A percentile compares a stretch with the other conserved stretches of the same genome.
phyloP scores from a whole-genome alignment of 2,797 vertebrate genomes.

The Microctenopoma steveboyesi region DNA sequence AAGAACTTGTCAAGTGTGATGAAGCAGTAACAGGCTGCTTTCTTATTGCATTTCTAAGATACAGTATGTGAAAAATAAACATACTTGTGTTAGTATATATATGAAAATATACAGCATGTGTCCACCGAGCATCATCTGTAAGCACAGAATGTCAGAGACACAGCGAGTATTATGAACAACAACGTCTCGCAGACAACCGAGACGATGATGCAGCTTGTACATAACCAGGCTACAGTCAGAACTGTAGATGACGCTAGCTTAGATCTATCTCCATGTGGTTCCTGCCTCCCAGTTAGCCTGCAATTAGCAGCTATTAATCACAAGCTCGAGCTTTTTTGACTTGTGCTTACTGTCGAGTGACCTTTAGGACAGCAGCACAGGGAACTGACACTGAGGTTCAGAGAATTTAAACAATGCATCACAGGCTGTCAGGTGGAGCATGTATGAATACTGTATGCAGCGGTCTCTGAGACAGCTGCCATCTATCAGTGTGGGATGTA shows the following conservation, averaged over 20 bases:
- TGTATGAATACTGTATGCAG: not conserved
- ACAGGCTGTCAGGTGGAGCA: not conserved
- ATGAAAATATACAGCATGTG: too few relatives aligned
- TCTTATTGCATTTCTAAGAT: too few relatives aligned
- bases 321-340: not conserved
- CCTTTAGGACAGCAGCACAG: constrained; percentile 10
- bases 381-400: constrained; percentile 1
- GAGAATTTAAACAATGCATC: not conserved
- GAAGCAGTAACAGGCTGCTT: too few relatives aligned
- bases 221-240: too few relatives aligned
- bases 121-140: too few relatives aligned
- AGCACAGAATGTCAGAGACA: too few relatives aligned
- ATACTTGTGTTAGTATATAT: too few relatives aligned
- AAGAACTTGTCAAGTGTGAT: too few relatives aligned
- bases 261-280: constrained; percentile 19
- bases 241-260: not conserved
- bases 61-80: too few relatives aligned
- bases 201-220: too few relatives aligned
- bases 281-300: constrained; percentile 1
- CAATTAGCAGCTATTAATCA: constrained; percentile 26
- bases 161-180: too few relatives aligned
- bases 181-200: too few relatives aligned
- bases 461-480: constrained; percentile 16
- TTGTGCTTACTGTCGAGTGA: constrained; percentile 15
- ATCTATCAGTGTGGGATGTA: constrained; percentile 22